Evolutionary conservation across 2,888 invertebrate species (phyloP).

Genomic region (Agrotis ipsilon): DNA sequence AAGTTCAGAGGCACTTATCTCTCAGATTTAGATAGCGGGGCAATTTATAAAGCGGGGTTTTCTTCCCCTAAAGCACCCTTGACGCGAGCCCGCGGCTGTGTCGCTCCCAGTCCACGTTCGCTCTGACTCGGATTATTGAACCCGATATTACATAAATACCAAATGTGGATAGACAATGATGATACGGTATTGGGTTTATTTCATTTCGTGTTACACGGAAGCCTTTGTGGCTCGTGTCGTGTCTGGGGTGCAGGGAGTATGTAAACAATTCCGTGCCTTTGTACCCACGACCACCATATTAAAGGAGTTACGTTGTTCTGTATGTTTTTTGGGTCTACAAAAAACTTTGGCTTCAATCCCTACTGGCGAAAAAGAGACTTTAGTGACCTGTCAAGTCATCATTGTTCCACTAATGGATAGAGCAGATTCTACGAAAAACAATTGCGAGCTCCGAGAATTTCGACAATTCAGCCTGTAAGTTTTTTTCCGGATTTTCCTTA

Average conservation of each 20-base stretch:
- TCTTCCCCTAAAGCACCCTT: slow-evolving; percentile 85
- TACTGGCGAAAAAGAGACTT: slow-evolving; percentile 4
- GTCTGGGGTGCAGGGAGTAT: slow-evolving; percentile 27
- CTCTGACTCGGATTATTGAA: slow-evolving; percentile 62
- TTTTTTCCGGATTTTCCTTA: slow-evolving; percentile 17
- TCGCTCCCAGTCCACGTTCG: slow-evolving; percentile 67
- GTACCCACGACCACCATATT: background rate
- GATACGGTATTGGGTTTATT: slow-evolving; percentile 61
- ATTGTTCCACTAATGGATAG: slow-evolving; percentile 44
- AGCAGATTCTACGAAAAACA: slow-evolving; percentile 36
- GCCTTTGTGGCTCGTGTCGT: slow-evolving; percentile 40
- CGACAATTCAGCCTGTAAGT: slow-evolving; percentile 26
- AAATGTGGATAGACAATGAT: slow-evolving; percentile 63
- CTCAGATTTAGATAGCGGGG: slow-evolving; percentile 90
- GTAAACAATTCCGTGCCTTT: slow-evolving; percentile 39
- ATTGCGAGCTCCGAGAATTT: slow-evolving; percentile 30
- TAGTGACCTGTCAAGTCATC: slow-evolving; percentile 44
- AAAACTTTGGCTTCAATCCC: background rate
- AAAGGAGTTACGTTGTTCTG: background rate
- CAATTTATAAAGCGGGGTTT: slow-evolving; percentile 89
- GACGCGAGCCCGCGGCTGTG: slow-evolving; percentile 76
- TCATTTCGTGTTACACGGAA: slow-evolving; percentile 57
- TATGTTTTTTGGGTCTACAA: background rate
- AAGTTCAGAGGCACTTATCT: slow-evolving; percentile 90
- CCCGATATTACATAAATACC: slow-evolving; percentile 67